Evolutionary conservation across 2,113 vertebrate genomes (phyloP), one percentile per base, ranked within the genome.

Genomic region (Cynopterus brachyotis): DNA sequence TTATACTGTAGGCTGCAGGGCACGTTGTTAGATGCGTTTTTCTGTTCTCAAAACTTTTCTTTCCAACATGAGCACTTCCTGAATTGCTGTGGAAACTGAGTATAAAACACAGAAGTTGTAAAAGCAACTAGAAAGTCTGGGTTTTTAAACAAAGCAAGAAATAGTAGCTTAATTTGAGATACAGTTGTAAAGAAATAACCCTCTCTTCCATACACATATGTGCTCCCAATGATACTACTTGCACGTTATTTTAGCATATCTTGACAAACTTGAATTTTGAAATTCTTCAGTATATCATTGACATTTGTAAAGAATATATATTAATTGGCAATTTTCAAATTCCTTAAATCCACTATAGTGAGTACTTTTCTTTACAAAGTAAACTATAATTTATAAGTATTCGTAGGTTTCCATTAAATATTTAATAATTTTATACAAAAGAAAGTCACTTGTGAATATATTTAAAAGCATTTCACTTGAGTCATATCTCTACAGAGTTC

Each of bases 41-140:
- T 81, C 66, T 67, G 28, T 91, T 53, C 47, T 88, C 76, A 59
- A 86, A 96, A 89, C 69, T 96, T 97, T 96, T 69, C 11, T 72
- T 83, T 92, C 93, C 84, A 95, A 70, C 35, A 81, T 37, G 37
- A 96, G 85, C 83, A 53, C 81, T 95, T 93, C 30, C 50, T 92
- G 85, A 86, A 79, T 73, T 80, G 37, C 62, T 93, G n/a, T 85
- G 28, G 78, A 76, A 86, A 82, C n/a, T 55, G 80, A 57, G 6
- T 92, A 78, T 57, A n/a, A 89, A 92, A 19, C 20, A 53, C 47
- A 73, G n/a, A 59, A 93, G 20, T 78, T 76, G 6, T 53, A 86
- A 89, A 96, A 87, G 55, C 7, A 92, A 28, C 59, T 55, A 87
- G 32, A 75, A 95, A 86, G 9, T 81, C 28, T 64, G 28, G 1